Percentiles rank a stretch among this genome's conserved stretches.
phyloP scores from a whole-genome alignment of 2,888 invertebrate species.

The Dromius quadrimaculatus region DNA sequence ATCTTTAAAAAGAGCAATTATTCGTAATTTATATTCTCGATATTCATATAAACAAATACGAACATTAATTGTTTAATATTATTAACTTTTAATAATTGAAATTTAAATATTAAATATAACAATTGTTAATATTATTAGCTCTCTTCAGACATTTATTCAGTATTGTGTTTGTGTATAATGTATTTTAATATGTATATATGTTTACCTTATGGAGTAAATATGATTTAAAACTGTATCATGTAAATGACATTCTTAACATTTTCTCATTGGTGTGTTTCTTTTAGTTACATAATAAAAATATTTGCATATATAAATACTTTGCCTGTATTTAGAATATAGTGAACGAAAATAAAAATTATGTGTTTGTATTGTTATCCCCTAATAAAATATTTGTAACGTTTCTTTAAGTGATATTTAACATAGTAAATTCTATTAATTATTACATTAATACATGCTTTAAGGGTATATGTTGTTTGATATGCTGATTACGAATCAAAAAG shows the following conservation, averaged over 20 bases:
- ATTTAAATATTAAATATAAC: slow-evolving; percentile 35
- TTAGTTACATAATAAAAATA: slow-evolving; percentile 36
- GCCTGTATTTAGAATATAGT: slow-evolving; percentile 36
- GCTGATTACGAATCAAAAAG: not conserved
- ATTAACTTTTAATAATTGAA: slow-evolving; percentile 23
- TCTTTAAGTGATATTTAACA: slow-evolving; percentile 43
- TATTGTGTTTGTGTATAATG: slow-evolving; percentile 51
- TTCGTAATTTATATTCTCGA: slow-evolving; percentile 12
- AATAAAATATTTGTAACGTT: slow-evolving; percentile 44
- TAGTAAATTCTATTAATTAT: too few relatives aligned
- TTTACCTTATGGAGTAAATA: slow-evolving; percentile 34
- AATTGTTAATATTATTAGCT: slow-evolving; percentile 38
- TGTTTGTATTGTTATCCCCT: slow-evolving; percentile 44
- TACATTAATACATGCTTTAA: not conserved
- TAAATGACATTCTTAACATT: slow-evolving; percentile 43
- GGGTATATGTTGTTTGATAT: slow-evolving; percentile 6
- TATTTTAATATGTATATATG: slow-evolving; percentile 49
- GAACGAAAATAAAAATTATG: slow-evolving; percentile 22
- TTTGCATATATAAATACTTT: slow-evolving; percentile 34
- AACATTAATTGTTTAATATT: slow-evolving; percentile 4
- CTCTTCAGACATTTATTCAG: slow-evolving; percentile 44
- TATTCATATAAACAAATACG: slow-evolving; percentile 29
- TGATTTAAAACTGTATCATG: slow-evolving; percentile 30
- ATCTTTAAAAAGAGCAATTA: slow-evolving; percentile 3
- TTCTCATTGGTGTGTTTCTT: slow-evolving; percentile 49